Conservation (phyloP, 2,888 invertebrate species). For the Andrena flavipes region DNA sequence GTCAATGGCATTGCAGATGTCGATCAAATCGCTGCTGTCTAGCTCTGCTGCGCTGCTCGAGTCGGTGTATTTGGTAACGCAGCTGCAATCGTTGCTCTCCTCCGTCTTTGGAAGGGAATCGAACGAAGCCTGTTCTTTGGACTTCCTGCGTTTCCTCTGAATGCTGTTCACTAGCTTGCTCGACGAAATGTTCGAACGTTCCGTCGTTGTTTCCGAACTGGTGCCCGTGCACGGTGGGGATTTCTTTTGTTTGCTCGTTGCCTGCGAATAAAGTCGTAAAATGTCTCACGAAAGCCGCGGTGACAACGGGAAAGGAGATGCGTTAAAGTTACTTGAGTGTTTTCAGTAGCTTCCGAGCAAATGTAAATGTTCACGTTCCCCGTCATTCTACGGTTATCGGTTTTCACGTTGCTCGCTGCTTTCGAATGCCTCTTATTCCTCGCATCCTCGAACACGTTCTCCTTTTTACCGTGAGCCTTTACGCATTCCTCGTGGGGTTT, state of each 20-base stretch:
- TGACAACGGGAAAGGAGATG: too few species aligned
- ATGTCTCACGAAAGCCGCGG: too few species aligned
- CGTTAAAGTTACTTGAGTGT: constrained; percentile 48
- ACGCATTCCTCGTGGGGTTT: constrained; percentile 8
- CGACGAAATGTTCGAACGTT: constrained; percentile 62
- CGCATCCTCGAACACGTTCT: neutral
- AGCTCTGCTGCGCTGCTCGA: constrained; percentile 4
- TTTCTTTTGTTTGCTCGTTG: constrained; percentile 41
- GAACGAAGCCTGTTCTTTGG: constrained; percentile 35
- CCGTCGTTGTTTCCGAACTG: constrained; percentile 61
- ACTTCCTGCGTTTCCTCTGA: constrained; percentile 50
- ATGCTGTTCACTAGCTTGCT: constrained; percentile 66
- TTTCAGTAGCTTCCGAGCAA: constrained; percentile 76
- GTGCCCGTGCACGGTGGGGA: constrained; percentile 53
- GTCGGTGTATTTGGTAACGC: neutral
- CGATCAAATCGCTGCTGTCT: neutral
- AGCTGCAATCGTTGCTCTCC: constrained; percentile 20
- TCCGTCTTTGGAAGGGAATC: constrained; percentile 8
- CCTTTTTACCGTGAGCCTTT: constrained; percentile 7
- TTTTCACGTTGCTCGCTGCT: constrained; percentile 30
- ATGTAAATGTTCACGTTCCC: constrained; percentile 80
- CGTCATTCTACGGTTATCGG: constrained; percentile 77
- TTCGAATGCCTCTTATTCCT: constrained; percentile 29
- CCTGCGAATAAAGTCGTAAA: constrained; percentile 8
- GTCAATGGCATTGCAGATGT: neutral